These are phyloP conservation scores for Cichladusa arquata DNA, from an alignment of 2,113 vertebrate species.

Conservation along the genomic window DNA sequence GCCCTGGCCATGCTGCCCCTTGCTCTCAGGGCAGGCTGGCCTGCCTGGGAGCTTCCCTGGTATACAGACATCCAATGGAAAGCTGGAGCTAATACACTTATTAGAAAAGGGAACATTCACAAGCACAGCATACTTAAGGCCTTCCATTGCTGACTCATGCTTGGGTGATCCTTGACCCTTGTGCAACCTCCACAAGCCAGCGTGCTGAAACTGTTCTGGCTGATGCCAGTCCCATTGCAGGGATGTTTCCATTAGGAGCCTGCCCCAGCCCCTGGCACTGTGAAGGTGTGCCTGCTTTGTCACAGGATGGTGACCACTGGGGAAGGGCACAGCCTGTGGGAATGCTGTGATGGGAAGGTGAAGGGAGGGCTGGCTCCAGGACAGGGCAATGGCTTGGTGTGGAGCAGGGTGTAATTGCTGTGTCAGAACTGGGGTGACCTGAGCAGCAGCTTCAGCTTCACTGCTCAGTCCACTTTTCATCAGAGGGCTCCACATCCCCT, in stretches of 20 bases:
- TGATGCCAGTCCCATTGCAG: background rate
- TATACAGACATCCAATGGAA: background rate
- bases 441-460: background rate
- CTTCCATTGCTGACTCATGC: background rate
- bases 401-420: background rate
- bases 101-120: background rate
- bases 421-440: no score
- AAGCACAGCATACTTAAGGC: background rate
- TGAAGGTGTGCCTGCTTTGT: background rate
- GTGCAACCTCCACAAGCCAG: background rate
- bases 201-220: background rate
- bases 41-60: background rate
- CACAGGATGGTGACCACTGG: background rate
- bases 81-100: background rate
- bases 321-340: fast-evolving
- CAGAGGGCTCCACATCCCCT: background rate
- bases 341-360: fast-evolving
- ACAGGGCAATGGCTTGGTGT: fast-evolving
- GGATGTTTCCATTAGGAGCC: background rate
- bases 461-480: background rate
- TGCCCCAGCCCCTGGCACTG: background rate
- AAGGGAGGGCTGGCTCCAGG: background rate
- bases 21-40: fast-evolving
- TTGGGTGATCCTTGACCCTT: background rate
- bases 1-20: background rate